These are phyloP conservation scores for Lapara coniferarum DNA, from an alignment of 2,888 invertebrate species.

Conservation along the genomic window DNA sequence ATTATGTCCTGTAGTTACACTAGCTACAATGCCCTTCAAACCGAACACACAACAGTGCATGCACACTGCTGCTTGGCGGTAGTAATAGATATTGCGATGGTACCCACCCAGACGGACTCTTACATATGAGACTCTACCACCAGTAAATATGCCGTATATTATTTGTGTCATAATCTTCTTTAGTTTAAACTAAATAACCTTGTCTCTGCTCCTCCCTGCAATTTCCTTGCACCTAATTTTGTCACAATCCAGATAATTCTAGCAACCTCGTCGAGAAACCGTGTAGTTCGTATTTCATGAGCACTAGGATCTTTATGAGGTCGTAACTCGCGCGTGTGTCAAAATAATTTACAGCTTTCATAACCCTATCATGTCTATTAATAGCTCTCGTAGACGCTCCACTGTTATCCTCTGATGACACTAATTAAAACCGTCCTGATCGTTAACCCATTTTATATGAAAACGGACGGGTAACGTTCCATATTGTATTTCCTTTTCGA, in stretches of 20 bases:
- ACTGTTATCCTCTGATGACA: constrained; percentile 53
- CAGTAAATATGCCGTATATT: too few species aligned
- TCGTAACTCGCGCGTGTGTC: constrained; percentile 44
- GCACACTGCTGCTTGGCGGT: too few species aligned
- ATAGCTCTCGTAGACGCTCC: constrained; percentile 43
- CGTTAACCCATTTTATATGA: constrained; percentile 69
- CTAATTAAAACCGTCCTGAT: constrained; percentile 68
- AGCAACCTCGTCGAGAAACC: too few species aligned
- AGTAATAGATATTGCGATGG: too few species aligned
- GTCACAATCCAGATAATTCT: background rate
- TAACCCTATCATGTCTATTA: constrained; percentile 58
- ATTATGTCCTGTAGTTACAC: too few species aligned
- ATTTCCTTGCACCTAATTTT: background rate
- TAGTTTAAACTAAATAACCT: too few species aligned
- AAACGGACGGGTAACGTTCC: background rate
- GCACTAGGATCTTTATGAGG: constrained; percentile 36
- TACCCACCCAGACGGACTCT: too few species aligned
- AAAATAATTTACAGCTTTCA: constrained; percentile 46
- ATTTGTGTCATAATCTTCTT: too few species aligned
- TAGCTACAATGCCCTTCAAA: too few species aligned
- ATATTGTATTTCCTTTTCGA: background rate
- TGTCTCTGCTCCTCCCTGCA: too few species aligned
- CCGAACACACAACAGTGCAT: too few species aligned
- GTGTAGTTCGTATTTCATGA: background rate
- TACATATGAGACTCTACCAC: too few species aligned